Evolutionary conservation across 2,797 vertebrate species (phyloP), one percentile per base, ranked within the genome.

Genomic region (Microctenopoma stevenorrisi): DNA sequence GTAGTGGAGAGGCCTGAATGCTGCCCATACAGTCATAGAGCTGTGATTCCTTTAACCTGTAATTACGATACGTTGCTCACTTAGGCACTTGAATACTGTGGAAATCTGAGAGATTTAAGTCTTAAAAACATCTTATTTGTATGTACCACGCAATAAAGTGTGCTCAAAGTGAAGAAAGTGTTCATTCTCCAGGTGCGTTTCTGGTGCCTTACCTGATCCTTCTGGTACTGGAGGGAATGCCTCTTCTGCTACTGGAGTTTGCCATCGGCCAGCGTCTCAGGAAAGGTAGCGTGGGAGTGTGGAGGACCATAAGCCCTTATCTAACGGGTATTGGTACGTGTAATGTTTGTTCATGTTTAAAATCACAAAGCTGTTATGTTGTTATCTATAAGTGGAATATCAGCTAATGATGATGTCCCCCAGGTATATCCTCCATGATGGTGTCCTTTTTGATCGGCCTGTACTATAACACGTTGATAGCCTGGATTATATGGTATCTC

Each of bases 401-500:
- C 12, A 42, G 5, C 40, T 48, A 8, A 47, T 49, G 11, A 43
- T 44, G 4, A 5, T 71, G 4, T 68, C 4, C 15, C 18, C 22
- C 59, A 98, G 97, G 97, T 43, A 90, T 98, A 1, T 93, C 95
- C 0, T 96, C 97, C 76, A 95, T 97, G 96, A 37, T 95, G 9
- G 95, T 96, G 14, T 97, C 96, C 58, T 95, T 97, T 78, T 72
- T 96, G 71, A 92, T 98, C 54, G 91, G 94, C 6, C 84, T 97
- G 15, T 98, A 98, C 84, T 98, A 98, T 76, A 98, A 97, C 76
- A 95, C 95, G n/a, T 95, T 98, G 77, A 95, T 97, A 44, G 95
- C 96, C 72, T 97, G 95, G 93, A 93, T 98, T 75, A 90, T 98
- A 94, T 98, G 97, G 97, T 99, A 98, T 89, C 94, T 98, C 88